Percentiles rank a stretch among this genome's conserved stretches.
phyloP scores from a whole-genome alignment of 1,140 invertebrate genomes.

The Hypsibius dujardini region DNA sequence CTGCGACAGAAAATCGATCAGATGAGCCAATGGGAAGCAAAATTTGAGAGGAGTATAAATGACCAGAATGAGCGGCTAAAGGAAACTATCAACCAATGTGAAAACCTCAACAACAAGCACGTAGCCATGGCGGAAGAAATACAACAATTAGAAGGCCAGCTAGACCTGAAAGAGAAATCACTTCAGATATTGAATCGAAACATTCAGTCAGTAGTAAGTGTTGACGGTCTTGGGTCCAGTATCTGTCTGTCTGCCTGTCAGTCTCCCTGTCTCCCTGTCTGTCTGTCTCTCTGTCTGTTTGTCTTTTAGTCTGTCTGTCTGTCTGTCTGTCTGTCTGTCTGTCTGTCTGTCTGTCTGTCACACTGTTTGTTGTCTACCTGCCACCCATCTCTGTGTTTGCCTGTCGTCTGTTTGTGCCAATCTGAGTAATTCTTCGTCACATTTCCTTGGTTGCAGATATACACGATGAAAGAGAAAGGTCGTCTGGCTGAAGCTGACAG shows the following conservation, averaged over 20 bases:
- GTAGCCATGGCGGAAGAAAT: background rate
- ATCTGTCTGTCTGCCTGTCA: no score
- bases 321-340: background rate
- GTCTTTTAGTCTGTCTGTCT: background rate
- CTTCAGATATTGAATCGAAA: background rate
- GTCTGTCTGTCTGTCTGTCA: no score
- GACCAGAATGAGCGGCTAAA: slow-evolving; percentile 4
- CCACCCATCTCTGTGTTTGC: no score
- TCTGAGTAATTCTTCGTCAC: no score
- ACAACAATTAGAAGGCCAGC: background rate
- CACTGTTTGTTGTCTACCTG: no score
- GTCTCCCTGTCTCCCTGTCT: no score
- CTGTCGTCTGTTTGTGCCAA: no score
- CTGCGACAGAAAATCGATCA: background rate
- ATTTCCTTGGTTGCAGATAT: background rate
- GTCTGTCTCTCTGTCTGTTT: no score
- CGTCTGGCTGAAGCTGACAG: background rate
- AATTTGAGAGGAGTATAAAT: slow-evolving; percentile 6
- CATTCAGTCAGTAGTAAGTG: background rate
- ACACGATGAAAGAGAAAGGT: background rate
- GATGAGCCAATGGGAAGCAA: background rate
- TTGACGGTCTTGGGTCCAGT: background rate
- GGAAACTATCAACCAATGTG: background rate
- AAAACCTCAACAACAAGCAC: background rate
- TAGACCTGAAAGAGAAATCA: background rate